These are phyloP conservation scores for Nesospiza acunhae DNA, from an alignment of 2,113 vertebrate genomes.

Conservation along the genomic window DNA sequence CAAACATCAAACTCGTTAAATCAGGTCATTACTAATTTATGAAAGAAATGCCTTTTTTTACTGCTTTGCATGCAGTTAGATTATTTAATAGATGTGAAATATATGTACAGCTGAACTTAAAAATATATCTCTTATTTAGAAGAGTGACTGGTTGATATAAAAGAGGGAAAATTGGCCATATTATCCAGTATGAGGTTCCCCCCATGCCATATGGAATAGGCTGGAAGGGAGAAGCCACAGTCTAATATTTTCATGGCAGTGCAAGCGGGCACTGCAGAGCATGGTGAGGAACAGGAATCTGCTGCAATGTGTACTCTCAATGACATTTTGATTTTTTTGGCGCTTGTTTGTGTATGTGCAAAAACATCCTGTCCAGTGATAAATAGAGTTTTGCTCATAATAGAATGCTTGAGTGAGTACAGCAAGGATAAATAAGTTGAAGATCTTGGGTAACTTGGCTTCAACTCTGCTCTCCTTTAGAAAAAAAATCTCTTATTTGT, in stretches of 20 bases:
- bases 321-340: slow-evolving; percentile 44
- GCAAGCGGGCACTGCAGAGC: background rate
- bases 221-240: background rate
- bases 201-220: background rate
- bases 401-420: background rate
- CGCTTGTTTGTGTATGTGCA: slow-evolving; percentile 28
- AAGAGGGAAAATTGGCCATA: background rate
- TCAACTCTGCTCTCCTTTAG: background rate
- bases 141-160: background rate
- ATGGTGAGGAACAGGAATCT: background rate
- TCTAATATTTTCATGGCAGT: background rate
- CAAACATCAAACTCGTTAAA: background rate
- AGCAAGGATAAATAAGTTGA: background rate
- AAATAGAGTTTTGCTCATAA: slow-evolving; percentile 31
- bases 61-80: background rate
- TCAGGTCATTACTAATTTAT: background rate
- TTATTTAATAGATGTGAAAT: background rate
- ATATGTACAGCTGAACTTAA: background rate
- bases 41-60: background rate
- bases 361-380: background rate
- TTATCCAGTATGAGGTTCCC: background rate
- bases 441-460: background rate
- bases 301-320: background rate
- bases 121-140: background rate
- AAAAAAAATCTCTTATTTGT: background rate